Percentiles rank a stretch among this genome's conserved stretches.
Evolutionary conservation across 2,888 invertebrate genomes (phyloP).

Genomic region (Willowsia nigromaculata): DNA sequence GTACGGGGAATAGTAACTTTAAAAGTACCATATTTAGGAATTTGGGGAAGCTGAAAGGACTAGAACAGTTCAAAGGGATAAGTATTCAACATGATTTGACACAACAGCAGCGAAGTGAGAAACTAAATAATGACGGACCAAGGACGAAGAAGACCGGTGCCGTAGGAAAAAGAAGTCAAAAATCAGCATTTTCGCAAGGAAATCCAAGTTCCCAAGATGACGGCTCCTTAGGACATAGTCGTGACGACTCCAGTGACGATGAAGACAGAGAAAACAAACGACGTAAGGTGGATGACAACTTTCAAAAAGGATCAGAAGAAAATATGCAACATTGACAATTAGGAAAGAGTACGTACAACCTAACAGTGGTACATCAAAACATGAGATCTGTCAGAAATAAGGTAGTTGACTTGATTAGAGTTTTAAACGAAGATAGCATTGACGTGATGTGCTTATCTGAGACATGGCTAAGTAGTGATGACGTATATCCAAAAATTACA

Average conservation of each 20-base stretch:
- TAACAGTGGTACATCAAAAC: conserved; percentile 38
- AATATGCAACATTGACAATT: neutral
- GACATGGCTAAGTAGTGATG: neutral
- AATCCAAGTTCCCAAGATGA: too few relatives aligned
- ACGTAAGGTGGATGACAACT: neutral
- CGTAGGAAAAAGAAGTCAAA: too few relatives aligned
- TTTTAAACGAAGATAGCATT: neutral
- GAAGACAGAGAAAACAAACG: neutral
- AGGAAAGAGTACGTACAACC: neutral
- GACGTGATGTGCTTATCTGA: conserved; percentile 19
- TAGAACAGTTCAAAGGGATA: neutral
- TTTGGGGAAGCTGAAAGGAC: neutral
- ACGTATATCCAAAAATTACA: neutral
- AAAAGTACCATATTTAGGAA: neutral
- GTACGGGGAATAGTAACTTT: neutral
- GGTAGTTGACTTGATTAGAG: neutral
- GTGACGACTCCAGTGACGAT: too few relatives aligned
- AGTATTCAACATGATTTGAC: neutral
- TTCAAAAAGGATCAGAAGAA: neutral
- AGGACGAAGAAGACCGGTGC: too few relatives aligned
- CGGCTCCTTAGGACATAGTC: too few relatives aligned
- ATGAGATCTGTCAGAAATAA: conserved; percentile 41
- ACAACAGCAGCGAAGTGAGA: neutral
- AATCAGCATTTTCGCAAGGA: too few relatives aligned
- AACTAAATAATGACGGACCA: too few relatives aligned